Evolutionary conservation across 2,113 vertebrate genomes (phyloP).

Genomic region (Sinocyclocheilus anophthalmus): DNA sequence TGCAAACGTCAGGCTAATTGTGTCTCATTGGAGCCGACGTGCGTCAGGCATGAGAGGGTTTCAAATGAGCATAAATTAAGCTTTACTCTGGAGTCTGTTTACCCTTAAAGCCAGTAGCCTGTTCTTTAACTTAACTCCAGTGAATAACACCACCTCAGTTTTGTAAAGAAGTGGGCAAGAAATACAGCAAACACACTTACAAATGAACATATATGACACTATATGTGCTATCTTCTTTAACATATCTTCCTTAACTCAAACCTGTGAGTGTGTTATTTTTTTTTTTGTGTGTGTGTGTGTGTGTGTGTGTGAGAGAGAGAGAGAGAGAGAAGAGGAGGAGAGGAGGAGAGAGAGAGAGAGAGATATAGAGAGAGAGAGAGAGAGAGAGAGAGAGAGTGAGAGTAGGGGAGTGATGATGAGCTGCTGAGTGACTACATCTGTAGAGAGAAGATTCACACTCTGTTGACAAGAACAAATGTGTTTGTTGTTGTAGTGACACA

Average conservation of each 20-base stretch:
- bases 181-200: background rate
- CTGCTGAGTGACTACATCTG: constrained; percentile 20
- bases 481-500: constrained; percentile 36
- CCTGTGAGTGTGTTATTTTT: background rate
- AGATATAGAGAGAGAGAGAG: no score
- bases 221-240: background rate
- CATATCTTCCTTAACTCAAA: background rate
- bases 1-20: constrained; percentile 32
- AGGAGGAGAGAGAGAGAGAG: no score
- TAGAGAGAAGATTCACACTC: constrained; percentile 20
- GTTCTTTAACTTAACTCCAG: constrained; percentile 43
- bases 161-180: background rate
- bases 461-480: constrained; percentile 6
- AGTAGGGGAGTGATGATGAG: background rate
- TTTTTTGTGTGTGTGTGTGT: background rate
- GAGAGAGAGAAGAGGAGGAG: no score
- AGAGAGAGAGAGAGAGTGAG: no score
- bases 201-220: no score
- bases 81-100: constrained; percentile 34
- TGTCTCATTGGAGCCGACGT: constrained; percentile 4
- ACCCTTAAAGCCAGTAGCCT: background rate
- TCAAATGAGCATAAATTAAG: constrained; percentile 29
- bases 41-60: constrained; percentile 30
- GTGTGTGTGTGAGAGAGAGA: background rate
- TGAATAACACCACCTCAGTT: background rate